These are phyloP conservation scores for Agrochola circellaris DNA, from an alignment of 2,888 invertebrate genomes.

Conservation along the genomic window DNA sequence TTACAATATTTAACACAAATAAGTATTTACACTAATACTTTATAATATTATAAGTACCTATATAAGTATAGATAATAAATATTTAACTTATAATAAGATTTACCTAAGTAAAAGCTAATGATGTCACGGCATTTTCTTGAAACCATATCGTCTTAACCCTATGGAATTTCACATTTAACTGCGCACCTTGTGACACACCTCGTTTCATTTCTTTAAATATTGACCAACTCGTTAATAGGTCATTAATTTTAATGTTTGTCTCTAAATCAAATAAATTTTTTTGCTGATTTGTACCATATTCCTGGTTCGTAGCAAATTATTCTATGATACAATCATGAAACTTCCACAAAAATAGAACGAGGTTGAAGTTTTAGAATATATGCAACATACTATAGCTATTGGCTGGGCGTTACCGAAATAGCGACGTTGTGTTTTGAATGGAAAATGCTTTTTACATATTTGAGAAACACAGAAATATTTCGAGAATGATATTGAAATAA, in stretches of 20 bases:
- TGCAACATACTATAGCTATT: constrained; percentile 75
- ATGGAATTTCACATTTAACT: constrained; percentile 47
- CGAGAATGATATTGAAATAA: constrained; percentile 11
- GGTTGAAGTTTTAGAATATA: constrained; percentile 75
- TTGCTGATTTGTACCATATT: constrained; percentile 27
- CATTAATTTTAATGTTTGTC: constrained; percentile 9
- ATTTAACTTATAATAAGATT: neutral
- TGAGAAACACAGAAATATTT: constrained; percentile 43
- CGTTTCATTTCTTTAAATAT: constrained; percentile 27
- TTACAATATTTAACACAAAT: no score
- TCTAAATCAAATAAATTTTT: neutral
- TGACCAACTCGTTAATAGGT: constrained; percentile 32
- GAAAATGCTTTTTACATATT: constrained; percentile 70
- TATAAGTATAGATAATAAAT: no score
- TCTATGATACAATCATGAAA: constrained; percentile 76
- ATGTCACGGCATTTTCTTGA: constrained; percentile 18
- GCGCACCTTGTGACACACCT: constrained; percentile 48
- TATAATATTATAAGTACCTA: no score
- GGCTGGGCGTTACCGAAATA: constrained; percentile 82
- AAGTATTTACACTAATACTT: no score
- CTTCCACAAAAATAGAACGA: constrained; percentile 79
- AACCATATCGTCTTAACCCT: constrained; percentile 12
- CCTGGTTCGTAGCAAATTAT: constrained; percentile 57
- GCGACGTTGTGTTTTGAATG: constrained; percentile 69
- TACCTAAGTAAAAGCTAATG: constrained; percentile 6